Base-by-base conservation (phyloP, 2,797 vertebrate genomes). In the Argyrosomus regius region DNA sequence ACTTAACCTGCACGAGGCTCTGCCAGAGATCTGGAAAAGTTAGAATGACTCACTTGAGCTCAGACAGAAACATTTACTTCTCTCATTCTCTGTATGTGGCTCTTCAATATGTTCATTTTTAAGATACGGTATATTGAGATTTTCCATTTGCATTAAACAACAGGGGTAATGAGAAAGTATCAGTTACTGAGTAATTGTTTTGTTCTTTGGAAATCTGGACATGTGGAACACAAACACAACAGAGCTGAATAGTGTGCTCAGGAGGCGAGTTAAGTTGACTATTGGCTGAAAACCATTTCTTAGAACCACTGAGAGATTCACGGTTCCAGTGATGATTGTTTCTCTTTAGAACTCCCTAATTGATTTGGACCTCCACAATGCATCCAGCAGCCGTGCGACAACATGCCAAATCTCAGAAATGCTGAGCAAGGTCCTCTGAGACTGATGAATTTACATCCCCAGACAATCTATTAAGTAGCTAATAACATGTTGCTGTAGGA, bases 1-100 rank as follows among this genome's bases (percentile, higher is more conserved):
- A 80, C n/a, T 71, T 45, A 62, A 83, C 84, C 91, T 88, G 82
- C 80, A 68, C 63, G 72, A 67, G 35, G 69, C 54, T 59, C 84
- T 73, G 93, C 93, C 93, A 96, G 90, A 95, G 93, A 96, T 96
- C 94, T 96, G 96, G 95, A 96, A 95, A 96, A 95, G 93, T 94
- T 89, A 84, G 87, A 91, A 93, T 96, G 95, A 95, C 91, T 96
- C 93, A 95, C 92, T 83, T 78, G 9, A 80, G 79, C 89, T 88
- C 87, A 93, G 91, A 87, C 93, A 92, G 89, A 87, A 92, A 91
- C 87, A 87, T 90, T 90, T 83, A 84, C 82, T 68, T 77, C 78
- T 78, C 78, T 87, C 77, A 75, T 82, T 87, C 73, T 78, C 88
- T 91, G 85, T 88, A 87, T 92, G 87, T 83, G 68, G 71, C 72